phyloP scores from a whole-genome alignment of 1,140 invertebrate genomes.

The Drosophila nikananu region DNA sequence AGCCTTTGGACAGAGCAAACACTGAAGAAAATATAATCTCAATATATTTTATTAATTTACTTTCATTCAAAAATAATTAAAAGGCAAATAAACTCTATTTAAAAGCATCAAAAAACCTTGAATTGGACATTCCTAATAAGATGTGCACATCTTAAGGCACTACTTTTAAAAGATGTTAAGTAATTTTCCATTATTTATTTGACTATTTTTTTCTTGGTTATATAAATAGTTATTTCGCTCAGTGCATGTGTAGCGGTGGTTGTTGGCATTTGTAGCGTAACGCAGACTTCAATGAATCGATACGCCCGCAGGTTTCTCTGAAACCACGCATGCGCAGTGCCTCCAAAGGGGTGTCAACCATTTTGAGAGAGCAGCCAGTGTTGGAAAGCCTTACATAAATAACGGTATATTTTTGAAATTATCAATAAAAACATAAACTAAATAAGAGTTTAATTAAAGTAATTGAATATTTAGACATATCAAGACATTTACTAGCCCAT shows the following conservation, averaged over 20 bases:
- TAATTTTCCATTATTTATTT: not conserved
- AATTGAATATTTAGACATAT: fast-evolving
- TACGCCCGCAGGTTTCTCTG: conserved; percentile 52
- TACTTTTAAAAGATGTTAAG: not conserved
- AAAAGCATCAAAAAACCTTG: no score
- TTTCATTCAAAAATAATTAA: not conserved
- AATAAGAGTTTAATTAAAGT: not conserved
- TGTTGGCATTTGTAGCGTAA: conserved; percentile 56
- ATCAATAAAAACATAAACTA: conserved; percentile 2
- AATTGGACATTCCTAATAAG: no score
- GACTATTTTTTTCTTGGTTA: not conserved
- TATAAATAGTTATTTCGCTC: not conserved
- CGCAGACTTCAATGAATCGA: conserved; percentile 73
- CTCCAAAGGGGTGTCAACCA: conserved; percentile 16
- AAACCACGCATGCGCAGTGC: conserved; percentile 54
- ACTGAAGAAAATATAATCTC: not conserved
- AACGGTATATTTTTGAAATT: conserved; percentile 42
- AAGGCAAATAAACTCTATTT: no score
- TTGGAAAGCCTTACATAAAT: conserved; percentile 36
- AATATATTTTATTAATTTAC: not conserved
- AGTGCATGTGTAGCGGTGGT: conserved; percentile 28
- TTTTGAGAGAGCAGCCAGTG: conserved; percentile 35
- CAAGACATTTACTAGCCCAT: not conserved
- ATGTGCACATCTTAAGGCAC: no score
- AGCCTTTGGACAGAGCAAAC: conserved; percentile 1